Conservation (phyloP, 1,140 invertebrate species). For the Drosophila novamexicana region DNA sequence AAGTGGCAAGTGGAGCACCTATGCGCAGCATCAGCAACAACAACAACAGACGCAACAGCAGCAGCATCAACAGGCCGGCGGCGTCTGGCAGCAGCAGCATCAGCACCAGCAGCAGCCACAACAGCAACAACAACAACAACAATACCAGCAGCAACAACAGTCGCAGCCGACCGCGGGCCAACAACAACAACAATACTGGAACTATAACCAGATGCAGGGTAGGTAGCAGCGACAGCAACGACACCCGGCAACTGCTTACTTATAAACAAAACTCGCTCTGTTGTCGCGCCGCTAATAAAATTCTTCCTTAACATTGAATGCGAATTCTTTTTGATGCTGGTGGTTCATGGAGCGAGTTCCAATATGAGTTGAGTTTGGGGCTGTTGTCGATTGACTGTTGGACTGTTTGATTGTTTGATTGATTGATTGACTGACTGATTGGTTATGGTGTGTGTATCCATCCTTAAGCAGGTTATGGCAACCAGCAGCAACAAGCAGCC, state of each 20-base stretch:
- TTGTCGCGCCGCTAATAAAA: constrained; percentile 41
- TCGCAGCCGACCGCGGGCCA: constrained; percentile 65
- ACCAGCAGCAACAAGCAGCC: constrained; percentile 68
- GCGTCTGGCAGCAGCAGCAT: constrained; percentile 66
- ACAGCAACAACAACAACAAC: constrained; percentile 12
- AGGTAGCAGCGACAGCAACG: constrained; percentile 12
- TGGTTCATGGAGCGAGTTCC: constrained; percentile 31
- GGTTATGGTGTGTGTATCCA: constrained; percentile 8
- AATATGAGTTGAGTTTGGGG: constrained; percentile 12
- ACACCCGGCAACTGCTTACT: constrained; percentile 24
- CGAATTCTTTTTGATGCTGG: constrained; percentile 27
- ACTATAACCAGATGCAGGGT: constrained; percentile 81
- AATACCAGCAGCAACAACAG: constrained; percentile 63
- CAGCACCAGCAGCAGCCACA: constrained; percentile 35
- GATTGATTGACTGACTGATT: background rate
- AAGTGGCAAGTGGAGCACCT: constrained; percentile 78
- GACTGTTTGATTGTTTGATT: background rate
- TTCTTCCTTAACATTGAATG: constrained; percentile 23
- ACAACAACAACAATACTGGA: constrained; percentile 76
- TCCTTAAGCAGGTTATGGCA: constrained; percentile 68
- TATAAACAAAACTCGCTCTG: constrained; percentile 24
- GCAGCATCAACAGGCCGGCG: constrained; percentile 52
- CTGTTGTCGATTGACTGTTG: background rate
- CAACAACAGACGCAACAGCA: constrained; percentile 66
- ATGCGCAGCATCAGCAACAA: constrained; percentile 62